Evolutionary conservation across 2,797 vertebrate genomes (phyloP), one percentile per base, ranked within the genome.

Genomic region (Microtus obscurus): DNA sequence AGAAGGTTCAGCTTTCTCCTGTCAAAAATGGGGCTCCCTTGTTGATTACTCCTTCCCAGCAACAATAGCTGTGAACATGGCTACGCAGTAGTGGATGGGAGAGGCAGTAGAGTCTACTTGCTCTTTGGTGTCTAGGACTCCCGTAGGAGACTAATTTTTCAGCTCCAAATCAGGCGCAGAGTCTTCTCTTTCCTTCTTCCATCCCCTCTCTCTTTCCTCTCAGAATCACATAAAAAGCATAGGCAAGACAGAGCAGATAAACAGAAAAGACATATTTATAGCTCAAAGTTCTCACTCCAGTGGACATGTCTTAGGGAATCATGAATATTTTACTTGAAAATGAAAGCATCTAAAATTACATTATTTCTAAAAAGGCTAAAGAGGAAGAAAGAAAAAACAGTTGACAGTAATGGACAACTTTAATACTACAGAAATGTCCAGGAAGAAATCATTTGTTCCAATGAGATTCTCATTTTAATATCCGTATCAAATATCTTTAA

Each of bases 321-420:
- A 96, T 96, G 95, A 96, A 96, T 95, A 98, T 97, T 97, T 97
- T 96, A 96, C 94, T 95, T 96, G 74, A 73, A 96, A 96, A 96
- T 82, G 93, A 97, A 92, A 93, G 69, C 65, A 45, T 93, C 73
- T 89, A 76, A 95, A 95, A 96, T 85, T 87, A 92, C 74, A 89
- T 94, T 90, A 92, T 94, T 92, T 40, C 94, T 96, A 87, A 92
- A 95, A 96, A 96, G 88, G 53, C 91, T 96, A 87, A 73, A 59
- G 94, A 95, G 31, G 53, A 25, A 14, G 1, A 67, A 65, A 45
- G 21, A 89, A 82, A 51, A 91, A 92, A 65, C 56, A 10, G 74
- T 77, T 96, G 96, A 95, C 90, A 96, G 89, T 97, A 97, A 97
- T 93, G 92, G 94, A 98, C 88, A 96, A 91, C 95, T 98, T 97